Percentiles rank a stretch among this genome's conserved stretches.
phyloP scores from a whole-genome alignment of 2,888 invertebrate genomes.

The Poecilobothrus nobilitatus region DNA sequence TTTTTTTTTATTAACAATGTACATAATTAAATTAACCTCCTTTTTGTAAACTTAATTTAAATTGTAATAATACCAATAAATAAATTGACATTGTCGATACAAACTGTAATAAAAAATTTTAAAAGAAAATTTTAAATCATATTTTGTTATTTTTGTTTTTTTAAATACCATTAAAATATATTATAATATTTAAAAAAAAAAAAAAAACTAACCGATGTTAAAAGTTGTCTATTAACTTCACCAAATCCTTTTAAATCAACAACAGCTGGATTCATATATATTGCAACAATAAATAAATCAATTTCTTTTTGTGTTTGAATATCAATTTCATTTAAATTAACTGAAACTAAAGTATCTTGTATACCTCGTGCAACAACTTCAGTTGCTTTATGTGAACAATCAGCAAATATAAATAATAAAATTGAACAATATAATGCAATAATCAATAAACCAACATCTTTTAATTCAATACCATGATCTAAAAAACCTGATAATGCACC shows the following conservation, averaged over 20 bases:
- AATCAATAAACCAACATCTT: constrained; percentile 57
- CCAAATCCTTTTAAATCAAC: constrained; percentile 59
- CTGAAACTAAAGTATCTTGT: constrained; percentile 52
- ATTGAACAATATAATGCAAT: constrained; percentile 53
- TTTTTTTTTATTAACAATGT: too few species aligned
- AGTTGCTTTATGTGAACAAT: constrained; percentile 58
- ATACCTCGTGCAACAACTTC: constrained; percentile 55
- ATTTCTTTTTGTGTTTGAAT: constrained; percentile 55
- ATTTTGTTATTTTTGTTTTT: not conserved
- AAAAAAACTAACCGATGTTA: constrained; percentile 50
- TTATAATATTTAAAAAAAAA: not conserved
- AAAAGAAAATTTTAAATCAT: not conserved
- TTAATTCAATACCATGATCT: constrained; percentile 56
- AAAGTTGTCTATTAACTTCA: constrained; percentile 53
- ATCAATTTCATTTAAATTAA: constrained; percentile 51
- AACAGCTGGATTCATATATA: constrained; percentile 60
- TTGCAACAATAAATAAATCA: constrained; percentile 57
- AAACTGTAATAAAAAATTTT: not conserved
- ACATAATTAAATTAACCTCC: too few species aligned
- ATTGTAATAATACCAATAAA: not conserved
- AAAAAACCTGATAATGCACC: constrained; percentile 58
- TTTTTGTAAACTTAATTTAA: not conserved
- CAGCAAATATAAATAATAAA: constrained; percentile 55
- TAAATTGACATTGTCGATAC: not conserved
- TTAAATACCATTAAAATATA: not conserved